Evolutionary conservation across 2,113 vertebrate genomes (phyloP).

Genomic region (Sitta europaea): DNA sequence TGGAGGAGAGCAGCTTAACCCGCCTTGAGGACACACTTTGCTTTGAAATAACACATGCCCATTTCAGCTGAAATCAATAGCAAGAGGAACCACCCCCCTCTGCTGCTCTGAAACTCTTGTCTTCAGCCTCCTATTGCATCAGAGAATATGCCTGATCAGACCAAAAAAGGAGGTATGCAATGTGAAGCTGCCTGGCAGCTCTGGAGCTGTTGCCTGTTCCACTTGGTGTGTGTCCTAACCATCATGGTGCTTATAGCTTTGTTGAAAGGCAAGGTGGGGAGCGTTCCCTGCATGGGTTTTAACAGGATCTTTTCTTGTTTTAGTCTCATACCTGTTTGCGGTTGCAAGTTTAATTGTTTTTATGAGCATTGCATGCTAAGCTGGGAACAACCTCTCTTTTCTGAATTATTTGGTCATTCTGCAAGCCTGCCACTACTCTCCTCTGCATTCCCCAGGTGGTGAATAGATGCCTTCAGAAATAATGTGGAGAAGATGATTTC

Average conservation of each 20-base stretch:
- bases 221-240: not conserved
- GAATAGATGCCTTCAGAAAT: not conserved
- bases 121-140: not conserved
- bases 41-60: not conserved
- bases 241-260: not conserved
- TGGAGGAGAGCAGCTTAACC: not conserved
- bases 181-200: not conserved
- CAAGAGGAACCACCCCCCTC: not conserved
- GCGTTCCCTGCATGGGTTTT: rapidly evolving
- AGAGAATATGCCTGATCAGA: not conserved
- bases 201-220: not conserved
- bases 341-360: not conserved
- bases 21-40: not conserved
- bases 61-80: not conserved
- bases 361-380: not conserved
- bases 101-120: not conserved
- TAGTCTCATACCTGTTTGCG: not conserved
- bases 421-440: not conserved
- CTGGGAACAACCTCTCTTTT: not conserved
- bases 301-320: not conserved
- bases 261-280: not conserved
- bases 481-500: not conserved
- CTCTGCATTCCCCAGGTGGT: not conserved
- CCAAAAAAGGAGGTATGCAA: not conserved
- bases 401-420: not conserved